phyloP scores from a whole-genome alignment of 2,797 vertebrate species.

The Chiroxiphia lanceolata region DNA sequence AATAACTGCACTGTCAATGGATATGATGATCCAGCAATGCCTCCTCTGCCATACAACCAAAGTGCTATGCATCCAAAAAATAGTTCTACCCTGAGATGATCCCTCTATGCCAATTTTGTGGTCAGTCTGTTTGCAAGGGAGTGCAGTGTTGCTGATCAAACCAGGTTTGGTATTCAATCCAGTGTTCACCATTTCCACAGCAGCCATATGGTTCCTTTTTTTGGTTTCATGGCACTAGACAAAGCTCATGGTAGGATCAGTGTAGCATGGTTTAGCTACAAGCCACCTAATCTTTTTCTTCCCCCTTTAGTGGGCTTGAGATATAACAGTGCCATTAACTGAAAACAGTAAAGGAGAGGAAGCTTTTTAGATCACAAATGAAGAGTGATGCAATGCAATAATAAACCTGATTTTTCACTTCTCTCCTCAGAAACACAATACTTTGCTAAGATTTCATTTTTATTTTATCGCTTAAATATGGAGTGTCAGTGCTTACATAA shows the following conservation, averaged over 20 bases:
- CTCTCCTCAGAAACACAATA: neutral
- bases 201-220: neutral
- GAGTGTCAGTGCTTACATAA: conserved; percentile 9
- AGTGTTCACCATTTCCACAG: neutral
- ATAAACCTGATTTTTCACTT: neutral
- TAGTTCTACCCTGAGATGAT: neutral
- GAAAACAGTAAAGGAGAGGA: neutral
- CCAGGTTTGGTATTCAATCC: neutral
- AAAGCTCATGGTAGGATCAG: neutral
- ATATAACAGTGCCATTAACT: neutral
- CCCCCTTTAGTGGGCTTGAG: neutral
- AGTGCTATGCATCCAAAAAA: neutral
- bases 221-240: neutral
- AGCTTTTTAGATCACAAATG: neutral
- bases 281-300: neutral
- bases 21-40: neutral
- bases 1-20: neutral
- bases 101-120: neutral
- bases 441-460: conserved; percentile 3
- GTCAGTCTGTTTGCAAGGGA: neutral
- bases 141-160: neutral
- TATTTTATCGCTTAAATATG: conserved; percentile 13
- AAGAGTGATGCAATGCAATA: neutral
- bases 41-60: neutral
- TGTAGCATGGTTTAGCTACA: neutral